Conservation (phyloP, 1,140 invertebrate species). For the Nixonia krombeini region DNA sequence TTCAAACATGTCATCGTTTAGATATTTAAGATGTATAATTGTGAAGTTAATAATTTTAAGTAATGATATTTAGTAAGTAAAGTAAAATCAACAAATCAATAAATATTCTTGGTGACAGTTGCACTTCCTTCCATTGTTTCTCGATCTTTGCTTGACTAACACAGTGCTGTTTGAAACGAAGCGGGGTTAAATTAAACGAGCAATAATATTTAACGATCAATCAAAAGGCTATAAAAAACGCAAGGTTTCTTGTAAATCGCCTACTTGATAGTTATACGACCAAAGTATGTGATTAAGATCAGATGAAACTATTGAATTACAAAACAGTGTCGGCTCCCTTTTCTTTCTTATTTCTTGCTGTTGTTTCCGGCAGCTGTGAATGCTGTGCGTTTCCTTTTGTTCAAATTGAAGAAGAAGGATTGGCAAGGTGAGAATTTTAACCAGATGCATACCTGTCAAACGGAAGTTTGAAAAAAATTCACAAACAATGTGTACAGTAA, state of each 20-base stretch:
- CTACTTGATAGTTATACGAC: neutral
- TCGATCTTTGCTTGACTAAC: too few species aligned
- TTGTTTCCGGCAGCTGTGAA: too few species aligned
- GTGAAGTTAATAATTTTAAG: neutral
- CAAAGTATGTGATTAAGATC: neutral
- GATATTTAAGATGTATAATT: too few species aligned
- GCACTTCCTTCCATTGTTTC: neutral
- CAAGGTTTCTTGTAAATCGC: neutral
- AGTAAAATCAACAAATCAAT: neutral
- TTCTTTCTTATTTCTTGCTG: neutral
- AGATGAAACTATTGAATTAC: slow-evolving; percentile 2
- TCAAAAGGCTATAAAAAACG: slow-evolving; percentile 1
- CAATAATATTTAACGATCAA: slow-evolving; percentile 8
- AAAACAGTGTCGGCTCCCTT: neutral
- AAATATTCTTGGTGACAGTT: neutral
- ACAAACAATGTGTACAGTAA: too few species aligned
- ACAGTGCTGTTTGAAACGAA: too few species aligned
- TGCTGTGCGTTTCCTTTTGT: too few species aligned
- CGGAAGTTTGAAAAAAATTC: too few species aligned
- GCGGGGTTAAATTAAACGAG: slow-evolving; percentile 2
- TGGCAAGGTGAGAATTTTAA: too few species aligned
- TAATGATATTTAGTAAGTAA: neutral
- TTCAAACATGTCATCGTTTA: too few species aligned
- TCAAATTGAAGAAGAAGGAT: too few species aligned
- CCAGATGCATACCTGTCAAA: too few species aligned